Evolutionary conservation across 2,888 invertebrate species (phyloP), one percentile per base, ranked within the genome.

Genomic region (Quadriops clusia): DNA sequence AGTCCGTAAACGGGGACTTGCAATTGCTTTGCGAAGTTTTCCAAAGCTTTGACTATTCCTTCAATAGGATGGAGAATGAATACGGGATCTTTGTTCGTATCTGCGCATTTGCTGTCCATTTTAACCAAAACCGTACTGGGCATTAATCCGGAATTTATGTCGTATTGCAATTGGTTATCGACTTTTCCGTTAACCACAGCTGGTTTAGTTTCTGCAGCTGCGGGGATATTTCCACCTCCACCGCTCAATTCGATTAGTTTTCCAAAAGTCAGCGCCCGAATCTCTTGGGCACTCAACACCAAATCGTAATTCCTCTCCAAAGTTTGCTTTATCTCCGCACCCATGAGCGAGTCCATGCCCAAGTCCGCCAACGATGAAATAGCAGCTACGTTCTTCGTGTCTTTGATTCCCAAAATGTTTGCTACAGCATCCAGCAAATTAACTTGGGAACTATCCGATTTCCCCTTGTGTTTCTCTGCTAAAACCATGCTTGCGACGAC

Each of bases 321-420:
- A 1, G 87, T 86, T 63, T 94, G 94, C 60, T 95, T 95, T 53
- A 98, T 91, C 69, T 98, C 98, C 2, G 97, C 93, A 24, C 94
- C 94, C 97, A 97, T 97, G 43, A 98, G 65, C 2, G 95, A 95
- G 58, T 98, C 97, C 79, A 98, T 87, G 37, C 97, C 97, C 21
- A 98, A 72, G 60, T 98, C 97, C 15, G 90, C 89, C 25, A 98
- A 65, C 22, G 80, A 82, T 3, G 83, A 74, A 15, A 72, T 70
- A 22, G 74, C 69, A 38, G 85, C 75, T 16, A 94, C 71, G 38
- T 81, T 79, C 44, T 73, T 74, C 0, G 77, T 65, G 51, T 97
- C 91, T 58, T 91, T 89, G 50, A 97, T 77, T 36, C 84, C 86
- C 30, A 94, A 65, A 49, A 94, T 90, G 56, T 91, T 89, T 27